Conservation (phyloP, 1,140 invertebrate genomes). For the Zaprionus taronus region DNA sequence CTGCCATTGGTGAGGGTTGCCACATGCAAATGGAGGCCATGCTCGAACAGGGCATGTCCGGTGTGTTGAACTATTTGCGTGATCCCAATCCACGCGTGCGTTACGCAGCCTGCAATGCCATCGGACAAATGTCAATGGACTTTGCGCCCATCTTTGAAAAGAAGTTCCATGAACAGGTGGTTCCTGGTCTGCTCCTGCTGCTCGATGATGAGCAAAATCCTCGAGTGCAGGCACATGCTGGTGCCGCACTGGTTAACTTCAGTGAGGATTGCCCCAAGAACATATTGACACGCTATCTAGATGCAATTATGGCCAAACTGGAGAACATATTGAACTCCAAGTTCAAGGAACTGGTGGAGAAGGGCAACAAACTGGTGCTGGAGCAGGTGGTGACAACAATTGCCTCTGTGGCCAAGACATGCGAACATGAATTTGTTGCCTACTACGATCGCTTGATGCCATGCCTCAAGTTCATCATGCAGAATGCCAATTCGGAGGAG, state of each 20-base stretch:
- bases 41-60: slow-evolving; percentile 95
- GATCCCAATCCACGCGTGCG: slow-evolving; percentile 87
- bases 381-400: slow-evolving; percentile 99
- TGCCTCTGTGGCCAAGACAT: slow-evolving; percentile 99
- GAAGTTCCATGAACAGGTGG: slow-evolving; percentile 97
- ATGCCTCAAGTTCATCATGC: slow-evolving; percentile 87
- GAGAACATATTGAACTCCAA: slow-evolving; percentile 96
- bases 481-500: slow-evolving; percentile 95
- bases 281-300: slow-evolving; percentile 95
- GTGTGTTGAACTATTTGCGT: slow-evolving; percentile 93
- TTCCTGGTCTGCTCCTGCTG: slow-evolving; percentile 95
- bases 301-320: slow-evolving; percentile 95
- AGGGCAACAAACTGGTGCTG: slow-evolving; percentile 97
- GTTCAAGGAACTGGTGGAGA: slow-evolving; percentile 96
- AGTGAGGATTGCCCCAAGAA: slow-evolving; percentile 99
- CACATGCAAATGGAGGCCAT: slow-evolving; percentile 98
- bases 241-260: slow-evolving; percentile 99
- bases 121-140: slow-evolving; percentile 99
- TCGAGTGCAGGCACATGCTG: slow-evolving; percentile 96
- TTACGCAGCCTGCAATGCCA: slow-evolving; percentile 99
- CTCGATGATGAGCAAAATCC: slow-evolving; percentile 96
- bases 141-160: slow-evolving; percentile 99
- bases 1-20: slow-evolving; percentile 98
- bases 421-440: slow-evolving; percentile 95
- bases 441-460: slow-evolving; percentile 37